Conservation (phyloP, 1,140 invertebrate genomes). For the Zophobas morio region DNA sequence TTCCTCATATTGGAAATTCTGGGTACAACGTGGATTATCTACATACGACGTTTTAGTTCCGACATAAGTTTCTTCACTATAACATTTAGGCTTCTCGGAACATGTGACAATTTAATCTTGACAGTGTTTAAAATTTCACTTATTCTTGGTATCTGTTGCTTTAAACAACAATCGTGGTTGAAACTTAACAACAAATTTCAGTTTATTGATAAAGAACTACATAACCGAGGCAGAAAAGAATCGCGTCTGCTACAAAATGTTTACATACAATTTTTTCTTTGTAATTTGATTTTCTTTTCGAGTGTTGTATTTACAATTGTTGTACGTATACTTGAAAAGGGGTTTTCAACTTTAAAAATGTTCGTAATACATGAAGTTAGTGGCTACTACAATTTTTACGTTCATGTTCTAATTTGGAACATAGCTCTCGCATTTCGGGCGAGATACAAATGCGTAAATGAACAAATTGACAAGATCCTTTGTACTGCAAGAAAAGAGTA, state of each 20-base stretch:
- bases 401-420: conserved; percentile 20
- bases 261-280: conserved; percentile 7
- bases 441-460: conserved; percentile 18
- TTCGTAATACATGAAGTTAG: conserved; percentile 4
- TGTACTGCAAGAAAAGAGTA: background rate
- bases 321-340: background rate
- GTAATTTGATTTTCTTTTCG: background rate
- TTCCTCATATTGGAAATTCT: background rate
- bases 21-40: conserved; percentile 2
- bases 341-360: conserved; percentile 5
- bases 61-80: conserved; percentile 8
- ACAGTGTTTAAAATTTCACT: background rate
- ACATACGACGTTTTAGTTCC: background rate
- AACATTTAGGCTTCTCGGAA: conserved; percentile 5
- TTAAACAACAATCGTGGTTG: background rate
- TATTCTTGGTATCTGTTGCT: background rate
- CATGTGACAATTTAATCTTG: conserved; percentile 11
- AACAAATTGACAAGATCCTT: background rate
- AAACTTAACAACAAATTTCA: conserved; percentile 41
- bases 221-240: conserved; percentile 5
- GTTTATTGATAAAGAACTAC: conserved; percentile 22
- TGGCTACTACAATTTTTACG: conserved; percentile 26
- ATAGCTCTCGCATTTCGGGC: conserved; percentile 7
- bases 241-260: conserved; percentile 4
- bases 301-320: background rate